Percentiles rank a stretch among this genome's conserved stretches.
phyloP scores from a whole-genome alignment of 2,888 invertebrate species.

The Lamellibrachia columna region DNA sequence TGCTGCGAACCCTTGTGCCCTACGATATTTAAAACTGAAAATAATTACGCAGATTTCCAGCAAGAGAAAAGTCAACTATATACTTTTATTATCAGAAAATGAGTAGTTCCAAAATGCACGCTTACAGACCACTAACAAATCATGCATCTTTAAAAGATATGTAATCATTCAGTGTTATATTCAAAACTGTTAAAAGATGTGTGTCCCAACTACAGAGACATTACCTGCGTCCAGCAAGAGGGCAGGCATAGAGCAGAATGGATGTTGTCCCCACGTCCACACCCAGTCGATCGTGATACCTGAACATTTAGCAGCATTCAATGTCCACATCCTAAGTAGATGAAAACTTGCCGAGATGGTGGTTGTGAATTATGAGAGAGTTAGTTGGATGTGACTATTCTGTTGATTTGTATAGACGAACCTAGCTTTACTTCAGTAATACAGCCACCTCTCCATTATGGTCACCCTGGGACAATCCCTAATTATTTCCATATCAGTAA shows the following conservation, averaged over 20 bases:
- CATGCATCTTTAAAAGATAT: neutral
- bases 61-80: neutral
- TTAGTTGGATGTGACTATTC: no score
- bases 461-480: no score
- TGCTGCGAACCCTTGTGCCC: no score
- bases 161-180: neutral
- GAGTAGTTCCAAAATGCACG: neutral
- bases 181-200: neutral
- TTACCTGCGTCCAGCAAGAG: conserved; percentile 77
- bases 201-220: conserved; percentile 32
- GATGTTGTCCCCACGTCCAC: conserved; percentile 78
- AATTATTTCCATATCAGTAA: no score
- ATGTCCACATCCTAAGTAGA: neutral
- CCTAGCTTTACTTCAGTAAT: no score
- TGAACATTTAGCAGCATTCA: conserved; percentile 37
- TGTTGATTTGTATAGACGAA: no score
- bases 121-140: neutral
- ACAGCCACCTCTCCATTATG: no score
- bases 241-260: conserved; percentile 75
- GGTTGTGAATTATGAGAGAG: no score
- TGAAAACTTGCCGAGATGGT: neutral
- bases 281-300: conserved; percentile 77
- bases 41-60: neutral
- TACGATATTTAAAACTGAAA: neutral
- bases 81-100: neutral